Conservation (phyloP, 2,113 vertebrate genomes). For the Trogon surrucura region DNA sequence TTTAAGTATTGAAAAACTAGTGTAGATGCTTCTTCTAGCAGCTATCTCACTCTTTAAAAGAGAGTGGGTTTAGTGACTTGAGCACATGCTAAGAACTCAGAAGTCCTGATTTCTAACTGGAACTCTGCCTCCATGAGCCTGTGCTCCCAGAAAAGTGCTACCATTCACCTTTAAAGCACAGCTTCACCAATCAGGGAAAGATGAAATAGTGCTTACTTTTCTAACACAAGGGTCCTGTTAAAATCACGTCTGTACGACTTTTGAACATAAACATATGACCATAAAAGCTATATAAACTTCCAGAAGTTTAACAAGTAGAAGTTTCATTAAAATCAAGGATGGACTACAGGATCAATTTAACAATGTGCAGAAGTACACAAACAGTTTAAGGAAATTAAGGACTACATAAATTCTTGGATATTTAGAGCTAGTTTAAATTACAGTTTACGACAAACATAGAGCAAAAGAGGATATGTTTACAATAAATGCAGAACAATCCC, state of each 20-base stretch:
- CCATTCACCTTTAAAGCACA: background rate
- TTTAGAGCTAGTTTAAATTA: background rate
- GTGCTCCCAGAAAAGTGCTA: background rate
- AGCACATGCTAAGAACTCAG: background rate
- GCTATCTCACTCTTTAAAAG: background rate
- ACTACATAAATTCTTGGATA: background rate
- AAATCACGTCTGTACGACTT: background rate
- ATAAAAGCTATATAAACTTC: background rate
- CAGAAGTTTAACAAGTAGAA: background rate
- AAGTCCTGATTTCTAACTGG: background rate
- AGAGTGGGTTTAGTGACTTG: background rate
- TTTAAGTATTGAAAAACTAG: background rate
- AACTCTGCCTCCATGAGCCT: background rate
- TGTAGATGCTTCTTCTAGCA: background rate
- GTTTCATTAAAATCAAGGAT: background rate
- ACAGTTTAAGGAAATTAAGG: background rate
- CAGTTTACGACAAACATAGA: background rate
- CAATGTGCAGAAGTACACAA: background rate
- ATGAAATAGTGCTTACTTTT: background rate
- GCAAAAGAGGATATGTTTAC: background rate
- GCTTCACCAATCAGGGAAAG: background rate
- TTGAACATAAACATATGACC: background rate
- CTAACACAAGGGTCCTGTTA: background rate
- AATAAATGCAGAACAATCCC: background rate
- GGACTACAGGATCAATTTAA: background rate